Conservation (phyloP, 2,797 vertebrate genomes). For the Crocodylus rhombifer region DNA sequence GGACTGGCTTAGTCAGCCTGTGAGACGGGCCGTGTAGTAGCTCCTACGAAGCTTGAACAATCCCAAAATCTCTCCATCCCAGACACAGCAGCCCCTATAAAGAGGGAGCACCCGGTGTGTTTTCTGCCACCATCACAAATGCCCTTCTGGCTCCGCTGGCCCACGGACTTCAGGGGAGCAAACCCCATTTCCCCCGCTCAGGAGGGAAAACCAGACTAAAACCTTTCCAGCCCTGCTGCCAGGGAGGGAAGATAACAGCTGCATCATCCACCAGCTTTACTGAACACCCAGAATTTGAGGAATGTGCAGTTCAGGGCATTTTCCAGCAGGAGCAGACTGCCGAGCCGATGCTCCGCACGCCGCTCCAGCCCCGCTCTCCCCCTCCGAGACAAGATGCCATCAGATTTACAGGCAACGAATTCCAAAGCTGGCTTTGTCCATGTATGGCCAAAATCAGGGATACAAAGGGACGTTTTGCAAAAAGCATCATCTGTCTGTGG, state of each 20-base stretch:
- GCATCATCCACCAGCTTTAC: neutral
- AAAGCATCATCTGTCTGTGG: conserved; percentile 17
- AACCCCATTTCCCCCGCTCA: neutral
- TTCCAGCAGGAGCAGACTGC: conserved; percentile 30
- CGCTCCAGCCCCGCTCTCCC: conserved; percentile 53
- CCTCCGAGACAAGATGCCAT: conserved; percentile 45
- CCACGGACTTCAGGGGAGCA: neutral
- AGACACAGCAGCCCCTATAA: neutral
- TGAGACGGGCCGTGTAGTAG: no score
- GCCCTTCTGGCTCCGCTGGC: accelerated
- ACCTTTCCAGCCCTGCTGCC: neutral
- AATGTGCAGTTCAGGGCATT: conserved; percentile 50
- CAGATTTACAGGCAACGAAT: conserved; percentile 65
- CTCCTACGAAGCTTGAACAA: neutral
- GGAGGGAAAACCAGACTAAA: neutral
- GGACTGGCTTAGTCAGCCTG: neutral
- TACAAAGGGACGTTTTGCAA: neutral
- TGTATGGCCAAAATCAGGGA: conserved; percentile 71
- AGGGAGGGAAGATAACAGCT: neutral
- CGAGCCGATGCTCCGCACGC: neutral
- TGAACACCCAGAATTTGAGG: conserved; percentile 37
- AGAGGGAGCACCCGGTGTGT: neutral
- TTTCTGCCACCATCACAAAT: neutral
- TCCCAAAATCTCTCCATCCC: neutral
- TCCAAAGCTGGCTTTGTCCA: conserved; percentile 70